Evolutionary conservation across 2,113 vertebrate genomes (phyloP).

Genomic region (Chaetodon auriga): DNA sequence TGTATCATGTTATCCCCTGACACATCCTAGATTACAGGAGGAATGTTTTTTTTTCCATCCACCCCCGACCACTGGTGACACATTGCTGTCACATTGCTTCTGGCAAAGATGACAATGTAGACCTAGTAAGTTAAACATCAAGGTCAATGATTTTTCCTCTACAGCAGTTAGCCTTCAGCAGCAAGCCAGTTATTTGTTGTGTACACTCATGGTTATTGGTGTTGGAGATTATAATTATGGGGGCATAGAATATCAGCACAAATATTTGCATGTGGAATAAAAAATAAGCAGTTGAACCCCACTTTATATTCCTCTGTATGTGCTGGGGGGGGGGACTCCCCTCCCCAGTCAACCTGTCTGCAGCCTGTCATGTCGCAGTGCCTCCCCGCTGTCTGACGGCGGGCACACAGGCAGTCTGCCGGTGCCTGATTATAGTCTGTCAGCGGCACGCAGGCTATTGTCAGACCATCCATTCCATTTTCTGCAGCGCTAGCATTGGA

Average conservation of each 20-base stretch:
- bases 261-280: neutral
- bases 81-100: neutral
- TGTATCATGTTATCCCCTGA: neutral
- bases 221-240: neutral
- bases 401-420: conserved; percentile 27
- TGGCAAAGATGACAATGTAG: too few species aligned
- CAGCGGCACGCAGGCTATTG: conserved; percentile 64
- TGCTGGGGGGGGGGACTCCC: neutral
- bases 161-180: neutral
- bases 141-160: neutral
- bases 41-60: conserved; percentile 1
- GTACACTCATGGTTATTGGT: neutral
- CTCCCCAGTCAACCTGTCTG: conserved; percentile 50
- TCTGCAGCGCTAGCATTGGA: conserved; percentile 67
- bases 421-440: conserved; percentile 57
- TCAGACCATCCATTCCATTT: conserved; percentile 67
- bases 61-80: neutral
- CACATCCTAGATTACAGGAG: neutral
- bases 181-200: neutral
- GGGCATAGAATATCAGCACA: neutral
- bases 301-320: neutral
- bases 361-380: conserved; percentile 49
- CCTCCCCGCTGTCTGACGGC: conserved; percentile 54
- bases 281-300: neutral
- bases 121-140: neutral